Conservation (phyloP, 2,888 invertebrate genomes). For the Lysandra coridon region DNA sequence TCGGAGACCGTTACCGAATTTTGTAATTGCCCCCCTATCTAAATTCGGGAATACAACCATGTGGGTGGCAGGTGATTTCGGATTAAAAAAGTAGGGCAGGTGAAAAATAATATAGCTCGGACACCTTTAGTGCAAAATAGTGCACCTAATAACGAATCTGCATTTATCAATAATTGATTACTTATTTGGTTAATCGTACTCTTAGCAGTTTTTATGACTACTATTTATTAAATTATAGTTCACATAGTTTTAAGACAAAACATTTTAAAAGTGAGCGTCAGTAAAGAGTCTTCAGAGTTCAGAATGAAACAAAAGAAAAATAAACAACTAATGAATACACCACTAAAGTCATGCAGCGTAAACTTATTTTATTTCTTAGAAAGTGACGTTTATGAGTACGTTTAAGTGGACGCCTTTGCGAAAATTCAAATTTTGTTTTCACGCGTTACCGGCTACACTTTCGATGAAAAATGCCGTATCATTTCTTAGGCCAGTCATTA, state of each 20-base stretch:
- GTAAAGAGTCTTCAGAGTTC: not conserved
- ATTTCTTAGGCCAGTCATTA: not conserved
- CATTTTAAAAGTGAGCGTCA: no score
- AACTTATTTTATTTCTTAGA: slow-evolving; percentile 14
- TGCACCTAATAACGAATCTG: no score
- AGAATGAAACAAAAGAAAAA: not conserved
- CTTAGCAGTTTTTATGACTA: no score
- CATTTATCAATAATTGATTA: no score
- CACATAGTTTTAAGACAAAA: no score
- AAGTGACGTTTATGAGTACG: slow-evolving; percentile 16
- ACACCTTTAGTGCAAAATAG: no score
- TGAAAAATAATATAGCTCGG: not conserved
- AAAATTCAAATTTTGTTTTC: not conserved
- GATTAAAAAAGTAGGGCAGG: not conserved
- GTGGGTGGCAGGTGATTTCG: not conserved
- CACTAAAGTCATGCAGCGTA: not conserved
- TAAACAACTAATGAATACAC: slow-evolving; percentile 3
- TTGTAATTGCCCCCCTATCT: not conserved
- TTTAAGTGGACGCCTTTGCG: not conserved
- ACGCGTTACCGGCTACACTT: not conserved
- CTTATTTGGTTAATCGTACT: no score
- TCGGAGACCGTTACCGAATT: not conserved
- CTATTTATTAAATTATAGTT: no score
- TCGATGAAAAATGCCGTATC: not conserved
- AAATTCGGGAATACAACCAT: not conserved